These are phyloP conservation scores for Umimayanthus kanabou DNA, from an alignment of 92 coral and sea anemone species.

Conservation along the genomic window DNA sequence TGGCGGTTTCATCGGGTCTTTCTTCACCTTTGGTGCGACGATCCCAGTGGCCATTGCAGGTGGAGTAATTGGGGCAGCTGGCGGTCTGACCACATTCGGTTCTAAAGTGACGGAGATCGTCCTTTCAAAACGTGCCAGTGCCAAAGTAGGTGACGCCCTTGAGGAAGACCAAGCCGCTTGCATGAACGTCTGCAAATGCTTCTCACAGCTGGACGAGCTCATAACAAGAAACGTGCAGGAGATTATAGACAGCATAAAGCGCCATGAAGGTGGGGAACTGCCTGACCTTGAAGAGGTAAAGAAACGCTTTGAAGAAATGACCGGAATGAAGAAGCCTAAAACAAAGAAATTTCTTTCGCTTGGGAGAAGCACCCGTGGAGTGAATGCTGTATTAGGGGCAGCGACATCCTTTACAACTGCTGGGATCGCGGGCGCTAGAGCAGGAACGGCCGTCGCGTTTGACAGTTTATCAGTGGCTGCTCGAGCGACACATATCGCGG, in stretches of 20 bases:
- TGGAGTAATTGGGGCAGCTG: conserved; percentile 56
- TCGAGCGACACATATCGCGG: conserved; percentile 4
- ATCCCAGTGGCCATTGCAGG: conserved; percentile 57
- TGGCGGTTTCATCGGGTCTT: conserved; percentile 52
- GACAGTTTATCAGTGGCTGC: conserved; percentile 52
- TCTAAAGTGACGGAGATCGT: conserved; percentile 55
- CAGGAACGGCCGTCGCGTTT: conserved; percentile 59
- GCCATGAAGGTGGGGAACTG: neutral
- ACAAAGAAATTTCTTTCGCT: neutral
- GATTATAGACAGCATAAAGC: conserved; percentile 36
- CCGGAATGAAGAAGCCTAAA: conserved; percentile 42
- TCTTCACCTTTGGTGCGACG: conserved; percentile 60
- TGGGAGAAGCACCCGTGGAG: conserved; percentile 4
- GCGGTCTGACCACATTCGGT: conserved; percentile 62
- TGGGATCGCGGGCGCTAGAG: conserved; percentile 56
- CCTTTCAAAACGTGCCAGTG: conserved; percentile 30
- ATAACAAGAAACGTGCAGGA: conserved; percentile 50
- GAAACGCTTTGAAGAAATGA: conserved; percentile 51
- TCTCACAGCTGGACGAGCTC: conserved; percentile 35
- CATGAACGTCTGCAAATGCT: conserved; percentile 41
- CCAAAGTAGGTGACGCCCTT: conserved; percentile 54
- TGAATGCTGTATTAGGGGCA: conserved; percentile 54
- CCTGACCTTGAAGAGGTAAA: conserved; percentile 37
- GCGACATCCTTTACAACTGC: conserved; percentile 59
- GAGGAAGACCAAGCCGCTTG: conserved; percentile 57